A percentile compares a stretch with the other conserved stretches of the same genome.
These are phyloP conservation scores for Crioceris asparagi DNA, from an alignment of 2,888 invertebrate species.

Conservation along the genomic window DNA sequence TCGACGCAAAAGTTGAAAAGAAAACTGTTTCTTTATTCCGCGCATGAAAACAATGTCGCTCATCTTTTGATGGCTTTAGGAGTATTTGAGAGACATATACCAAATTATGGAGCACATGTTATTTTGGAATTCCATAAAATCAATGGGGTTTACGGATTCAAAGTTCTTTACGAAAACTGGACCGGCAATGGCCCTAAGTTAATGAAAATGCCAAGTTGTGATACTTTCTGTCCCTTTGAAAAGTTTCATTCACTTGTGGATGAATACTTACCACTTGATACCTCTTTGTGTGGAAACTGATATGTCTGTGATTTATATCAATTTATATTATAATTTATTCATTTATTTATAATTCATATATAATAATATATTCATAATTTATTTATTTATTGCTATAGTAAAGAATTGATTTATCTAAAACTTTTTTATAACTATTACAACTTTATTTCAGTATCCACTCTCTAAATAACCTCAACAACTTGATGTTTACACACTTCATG, in stretches of 20 bases:
- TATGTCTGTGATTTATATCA: too few species aligned
- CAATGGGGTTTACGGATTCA: slow-evolving; percentile 20
- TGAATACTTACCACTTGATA: slow-evolving; percentile 13
- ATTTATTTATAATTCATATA: too few species aligned
- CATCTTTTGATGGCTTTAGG: slow-evolving; percentile 21
- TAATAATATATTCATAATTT: too few species aligned
- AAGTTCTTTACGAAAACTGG: slow-evolving; percentile 22
- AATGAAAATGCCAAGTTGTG: slow-evolving; percentile 21
- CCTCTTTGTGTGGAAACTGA: not conserved
- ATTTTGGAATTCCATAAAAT: slow-evolving; percentile 19
- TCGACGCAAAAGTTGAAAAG: slow-evolving; percentile 14
- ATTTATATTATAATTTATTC: too few species aligned
- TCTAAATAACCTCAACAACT: too few species aligned
- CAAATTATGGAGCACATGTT: slow-evolving; percentile 19
- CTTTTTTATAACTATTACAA: too few species aligned
- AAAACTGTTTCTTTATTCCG: slow-evolving; percentile 25
- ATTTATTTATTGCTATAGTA: too few species aligned
- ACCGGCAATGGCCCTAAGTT: slow-evolving; percentile 14
- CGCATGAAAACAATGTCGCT: slow-evolving; percentile 24
- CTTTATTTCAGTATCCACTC: too few species aligned
- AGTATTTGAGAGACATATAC: slow-evolving; percentile 20
- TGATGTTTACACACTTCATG: too few species aligned
- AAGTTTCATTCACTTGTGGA: slow-evolving; percentile 15
- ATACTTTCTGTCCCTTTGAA: slow-evolving; percentile 21
- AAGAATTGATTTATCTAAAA: too few species aligned